These are phyloP conservation scores for Mastacembelus armatus DNA, from an alignment of 2,797 vertebrate genomes.

Conservation along the genomic window DNA sequence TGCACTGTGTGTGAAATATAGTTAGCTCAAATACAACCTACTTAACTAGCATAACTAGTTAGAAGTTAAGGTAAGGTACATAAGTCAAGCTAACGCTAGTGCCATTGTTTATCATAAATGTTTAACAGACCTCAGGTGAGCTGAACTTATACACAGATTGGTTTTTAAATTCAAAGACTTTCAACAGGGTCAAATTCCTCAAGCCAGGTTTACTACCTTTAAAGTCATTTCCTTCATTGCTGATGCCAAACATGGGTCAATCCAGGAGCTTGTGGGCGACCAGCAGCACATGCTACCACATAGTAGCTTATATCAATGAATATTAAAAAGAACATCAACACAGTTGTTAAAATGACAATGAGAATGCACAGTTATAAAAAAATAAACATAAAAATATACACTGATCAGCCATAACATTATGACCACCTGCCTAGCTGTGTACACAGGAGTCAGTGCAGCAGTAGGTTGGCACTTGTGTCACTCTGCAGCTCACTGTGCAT, in stretches of 20 bases:
- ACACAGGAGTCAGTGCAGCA: too few relatives aligned
- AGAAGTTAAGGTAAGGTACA: not conserved
- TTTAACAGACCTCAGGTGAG: not conserved
- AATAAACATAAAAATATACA: too few relatives aligned
- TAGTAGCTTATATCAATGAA: too few relatives aligned
- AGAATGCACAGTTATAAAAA: too few relatives aligned
- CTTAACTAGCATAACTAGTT: not conserved
- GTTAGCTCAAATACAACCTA: not conserved
- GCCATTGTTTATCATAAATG: not conserved
- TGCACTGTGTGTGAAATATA: too few relatives aligned
- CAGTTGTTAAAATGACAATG: too few relatives aligned
- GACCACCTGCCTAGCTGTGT: too few relatives aligned
- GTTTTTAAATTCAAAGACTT: not conserved
- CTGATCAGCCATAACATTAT: too few relatives aligned
- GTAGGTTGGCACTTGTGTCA: too few relatives aligned
- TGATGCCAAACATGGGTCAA: not conserved
- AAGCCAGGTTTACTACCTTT: conserved; percentile 76
- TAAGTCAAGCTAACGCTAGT: conserved; percentile 21
- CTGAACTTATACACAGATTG: not conserved
- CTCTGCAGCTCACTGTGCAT: too few relatives aligned
- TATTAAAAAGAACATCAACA: too few relatives aligned
- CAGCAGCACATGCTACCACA: not conserved
- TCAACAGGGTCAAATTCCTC: not conserved
- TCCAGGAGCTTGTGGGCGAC: not conserved
- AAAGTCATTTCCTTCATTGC: conserved; percentile 69